Evolutionary conservation across 1,140 invertebrate genomes (phyloP).

Genomic region (Penaeus vannamei): DNA sequence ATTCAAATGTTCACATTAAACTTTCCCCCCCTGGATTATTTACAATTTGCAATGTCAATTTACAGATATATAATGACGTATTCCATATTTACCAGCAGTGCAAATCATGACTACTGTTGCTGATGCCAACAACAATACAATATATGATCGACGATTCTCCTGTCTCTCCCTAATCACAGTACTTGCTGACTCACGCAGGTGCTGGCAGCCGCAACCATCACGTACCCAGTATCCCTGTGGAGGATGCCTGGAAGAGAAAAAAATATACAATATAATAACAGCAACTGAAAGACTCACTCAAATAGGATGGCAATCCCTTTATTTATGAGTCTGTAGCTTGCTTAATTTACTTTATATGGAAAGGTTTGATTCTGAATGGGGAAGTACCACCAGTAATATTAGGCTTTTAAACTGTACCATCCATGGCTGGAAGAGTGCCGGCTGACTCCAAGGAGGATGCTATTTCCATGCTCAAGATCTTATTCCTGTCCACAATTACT

Average conservation of each 20-base stretch:
- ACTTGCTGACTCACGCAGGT: slow-evolving; percentile 69
- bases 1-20: too few relatives aligned
- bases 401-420: too few relatives aligned
- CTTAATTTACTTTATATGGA: too few relatives aligned
- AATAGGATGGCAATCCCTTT: neutral
- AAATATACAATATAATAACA: neutral
- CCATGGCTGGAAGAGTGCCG: too few relatives aligned
- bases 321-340: too few relatives aligned
- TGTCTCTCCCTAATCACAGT: slow-evolving; percentile 70
- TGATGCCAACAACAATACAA: slow-evolving; percentile 70
- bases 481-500: too few relatives aligned
- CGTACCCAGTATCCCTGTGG: slow-evolving; percentile 48
- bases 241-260: slow-evolving; percentile 37
- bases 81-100: slow-evolving; percentile 68
- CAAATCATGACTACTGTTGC: slow-evolving; percentile 70
- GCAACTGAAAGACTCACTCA: neutral
- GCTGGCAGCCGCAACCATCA: slow-evolving; percentile 67
- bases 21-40: too few relatives aligned
- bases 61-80: neutral
- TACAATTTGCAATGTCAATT: too few relatives aligned
- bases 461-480: too few relatives aligned
- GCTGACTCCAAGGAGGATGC: too few relatives aligned
- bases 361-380: too few relatives aligned
- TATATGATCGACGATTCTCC: slow-evolving; percentile 68
- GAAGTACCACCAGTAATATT: too few relatives aligned